Conservation (phyloP, 2,113 vertebrate species). For the Triplophysa siluroides region DNA sequence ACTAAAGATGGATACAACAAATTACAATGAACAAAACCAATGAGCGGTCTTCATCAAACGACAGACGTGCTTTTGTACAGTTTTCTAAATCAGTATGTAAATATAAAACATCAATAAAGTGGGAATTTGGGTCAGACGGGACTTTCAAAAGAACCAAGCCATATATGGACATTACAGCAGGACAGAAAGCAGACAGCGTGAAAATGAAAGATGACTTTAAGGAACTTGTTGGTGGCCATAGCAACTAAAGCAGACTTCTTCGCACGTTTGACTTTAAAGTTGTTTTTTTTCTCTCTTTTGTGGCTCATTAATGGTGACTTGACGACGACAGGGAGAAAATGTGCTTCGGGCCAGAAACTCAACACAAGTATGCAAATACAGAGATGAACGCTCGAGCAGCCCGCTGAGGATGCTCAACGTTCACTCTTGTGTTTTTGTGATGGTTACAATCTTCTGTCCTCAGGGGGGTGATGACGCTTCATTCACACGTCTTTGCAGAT, state of each 20-base stretch:
- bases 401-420: too few species aligned
- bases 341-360: not conserved
- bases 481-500: too few species aligned
- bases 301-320: not conserved
- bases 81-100: not conserved
- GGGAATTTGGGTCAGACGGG: not conserved
- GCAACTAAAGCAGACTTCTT: constrained; percentile 28
- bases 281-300: not conserved
- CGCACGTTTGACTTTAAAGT: not conserved
- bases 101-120: not conserved
- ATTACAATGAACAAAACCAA: not conserved
- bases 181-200: constrained; percentile 7
- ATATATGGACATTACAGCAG: constrained; percentile 45
- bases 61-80: not conserved
- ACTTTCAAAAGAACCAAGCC: constrained; percentile 40
- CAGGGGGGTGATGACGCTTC: too few species aligned
- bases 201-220: not conserved
- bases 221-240: constrained; percentile 16
- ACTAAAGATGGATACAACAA: constrained; percentile 9
- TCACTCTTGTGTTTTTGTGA: too few species aligned
- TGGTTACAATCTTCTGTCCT: too few species aligned
- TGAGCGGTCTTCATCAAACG: not conserved
- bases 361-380: too few species aligned
- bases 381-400: too few species aligned
- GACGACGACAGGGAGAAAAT: not conserved